Evolutionary conservation across 2,113 vertebrate genomes (phyloP), one percentile per base, ranked within the genome.

Genomic region (Neodon shergylaensis): DNA sequence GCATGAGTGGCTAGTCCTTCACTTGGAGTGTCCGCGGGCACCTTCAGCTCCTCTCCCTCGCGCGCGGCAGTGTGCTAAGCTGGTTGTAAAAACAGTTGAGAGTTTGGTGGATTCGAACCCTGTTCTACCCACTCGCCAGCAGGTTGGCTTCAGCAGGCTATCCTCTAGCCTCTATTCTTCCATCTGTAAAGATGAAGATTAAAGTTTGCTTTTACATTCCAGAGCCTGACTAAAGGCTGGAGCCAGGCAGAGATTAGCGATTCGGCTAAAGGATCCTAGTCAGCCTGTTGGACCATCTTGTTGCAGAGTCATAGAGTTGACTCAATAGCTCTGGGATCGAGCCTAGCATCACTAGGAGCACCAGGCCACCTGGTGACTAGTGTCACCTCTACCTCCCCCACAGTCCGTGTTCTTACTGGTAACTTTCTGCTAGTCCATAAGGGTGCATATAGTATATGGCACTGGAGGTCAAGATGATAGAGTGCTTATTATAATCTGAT

Each of bases 401-500:
- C 4, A 5, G 70, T 3, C 39, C 7, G 0, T 36, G 12, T 76
- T 70, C 52, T 49, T 84, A 28, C 17, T 49, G 33, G 49, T 11
- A 24, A 19, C 10, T 68, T 65, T 73, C 72, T 78, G 47, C 58
- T 28, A 6, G 4, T 39, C 17, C 22, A 8, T 26, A 36, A 58
- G 17, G n/a, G 8, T 13, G 7, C 7, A 0, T 49, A 3, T 0
- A 61, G 13, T 24, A 0, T 33, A 44, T 19, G 66, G 42, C 13
- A 44, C 6, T 68, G 42, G 82, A 83, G 39, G 82, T 76, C 24
- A 94, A 93, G 76, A 84, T 58, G 70, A 92, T 89, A 54, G n/a
- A 90, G 47, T 19, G 21, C 39, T 89, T 90, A 94, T 88, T 86
- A 86, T 73, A 76, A 68, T 76, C 63, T 94, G 21, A 65, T 91